Base-by-base conservation (phyloP, 2,113 vertebrate genomes). In the Erinaceus europaeus region DNA sequence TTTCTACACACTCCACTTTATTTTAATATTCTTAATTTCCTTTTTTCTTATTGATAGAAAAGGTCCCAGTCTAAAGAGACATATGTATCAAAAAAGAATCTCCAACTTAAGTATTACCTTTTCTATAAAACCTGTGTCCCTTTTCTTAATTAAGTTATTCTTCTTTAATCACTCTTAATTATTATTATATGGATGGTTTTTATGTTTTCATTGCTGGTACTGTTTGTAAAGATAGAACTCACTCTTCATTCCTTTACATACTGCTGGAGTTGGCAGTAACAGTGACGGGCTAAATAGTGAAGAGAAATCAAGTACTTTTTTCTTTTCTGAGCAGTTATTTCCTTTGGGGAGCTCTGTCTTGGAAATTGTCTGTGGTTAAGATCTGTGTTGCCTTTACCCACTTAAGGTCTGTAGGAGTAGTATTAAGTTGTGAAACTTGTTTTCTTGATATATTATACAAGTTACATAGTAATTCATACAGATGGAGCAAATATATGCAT, bases 21-120 rank as follows among this genome's bases (percentile, higher is more conserved):
- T 83, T 72, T 76, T 74, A 90, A 69, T 55, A 48, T 15, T 79
- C 42, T 73, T 2, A 29, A n/a, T 92, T 84, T 73, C 50, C 18
- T 55, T 55, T 90, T 88, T 80, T 48, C 14, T 64, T 61, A 55
- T 36, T 62, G 21, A 74, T 57, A 90, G 29, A 52, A 86, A 85
- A 71, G 2, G 0, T 78, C 15, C 4, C 23, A 53, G 2, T n/a
- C 6, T 65, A 10, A 52, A 92, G 7, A 11, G 7, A 82, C 72
- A 64, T 42, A 27, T 0, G 75, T 57, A 29, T 52, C 18, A 13
- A 14, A 67, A 85, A 90, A 88, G 14, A n/a, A n/a, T n/a, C 3
- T 17, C 4, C 36, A 86, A 44, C 15, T 93, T 27, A 46, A 69
- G 8, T 52, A 79, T 61, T 53, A 48, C 5, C 36, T 73, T 9